Percentiles rank a stretch among this genome's conserved stretches.
These are phyloP conservation scores for Potamilus streckersoni DNA, from an alignment of 1,140 invertebrate genomes.

Conservation along the genomic window DNA sequence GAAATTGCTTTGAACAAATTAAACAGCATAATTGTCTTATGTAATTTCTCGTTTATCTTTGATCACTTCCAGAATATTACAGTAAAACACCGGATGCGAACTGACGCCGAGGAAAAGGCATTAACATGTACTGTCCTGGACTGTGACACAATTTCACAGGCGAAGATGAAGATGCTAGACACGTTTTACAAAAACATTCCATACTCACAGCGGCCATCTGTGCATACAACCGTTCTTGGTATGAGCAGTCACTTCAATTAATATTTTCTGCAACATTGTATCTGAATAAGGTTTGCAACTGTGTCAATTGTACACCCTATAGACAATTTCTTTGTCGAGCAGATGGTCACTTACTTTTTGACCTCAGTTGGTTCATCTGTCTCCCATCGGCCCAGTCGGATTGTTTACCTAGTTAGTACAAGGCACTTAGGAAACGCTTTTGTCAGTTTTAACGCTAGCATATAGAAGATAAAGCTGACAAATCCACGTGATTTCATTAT, in stretches of 20 bases:
- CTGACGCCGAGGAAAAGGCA: slow-evolving; percentile 80
- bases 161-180: slow-evolving; percentile 98
- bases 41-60: slow-evolving; percentile 1
- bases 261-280: no score
- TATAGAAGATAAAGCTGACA: no score
- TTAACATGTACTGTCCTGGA: slow-evolving; percentile 95
- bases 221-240: slow-evolving; percentile 95
- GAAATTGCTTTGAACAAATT: neutral
- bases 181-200: slow-evolving; percentile 96
- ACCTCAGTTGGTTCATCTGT: no score
- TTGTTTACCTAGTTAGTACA: no score
- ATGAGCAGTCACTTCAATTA: slow-evolving; percentile 40
- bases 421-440: no score
- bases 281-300: no score
- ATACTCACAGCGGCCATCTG: slow-evolving; percentile 93
- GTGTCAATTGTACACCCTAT: no score
- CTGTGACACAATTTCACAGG: slow-evolving; percentile 99
- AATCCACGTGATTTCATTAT: no score
- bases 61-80: slow-evolving; percentile 80
- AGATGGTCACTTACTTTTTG: no score
- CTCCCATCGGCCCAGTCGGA: no score
- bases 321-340: no score
- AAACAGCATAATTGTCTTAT: neutral
- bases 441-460: no score
- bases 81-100: slow-evolving; percentile 6